These are phyloP conservation scores for Argentina silus DNA, from an alignment of 2,797 vertebrate species.

Conservation along the genomic window DNA sequence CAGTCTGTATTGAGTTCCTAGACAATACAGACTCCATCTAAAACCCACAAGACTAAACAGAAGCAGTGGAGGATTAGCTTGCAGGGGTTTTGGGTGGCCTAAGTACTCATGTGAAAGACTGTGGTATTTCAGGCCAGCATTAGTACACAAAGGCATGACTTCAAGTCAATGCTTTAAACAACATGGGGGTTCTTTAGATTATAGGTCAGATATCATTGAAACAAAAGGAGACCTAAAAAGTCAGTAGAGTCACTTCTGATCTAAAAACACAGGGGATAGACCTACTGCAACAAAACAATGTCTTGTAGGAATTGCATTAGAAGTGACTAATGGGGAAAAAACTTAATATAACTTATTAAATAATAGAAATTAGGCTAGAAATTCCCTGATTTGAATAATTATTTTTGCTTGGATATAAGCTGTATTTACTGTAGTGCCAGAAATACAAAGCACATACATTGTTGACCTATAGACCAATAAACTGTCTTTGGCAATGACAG, in stretches of 20 bases:
- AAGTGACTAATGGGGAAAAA: neutral
- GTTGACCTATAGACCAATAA: neutral
- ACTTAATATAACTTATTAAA: too few relatives aligned
- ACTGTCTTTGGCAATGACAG: neutral
- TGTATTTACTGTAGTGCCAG: neutral
- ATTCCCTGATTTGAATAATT: too few relatives aligned
- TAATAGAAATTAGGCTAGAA: too few relatives aligned
- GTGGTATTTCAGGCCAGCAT: conserved; percentile 21
- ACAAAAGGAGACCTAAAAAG: conserved; percentile 19
- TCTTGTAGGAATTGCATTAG: neutral
- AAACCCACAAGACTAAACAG: conserved; percentile 7
- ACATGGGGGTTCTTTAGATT: neutral
- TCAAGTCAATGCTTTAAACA: conserved; percentile 15
- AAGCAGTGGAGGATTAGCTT: conserved; percentile 12
- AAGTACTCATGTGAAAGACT: neutral
- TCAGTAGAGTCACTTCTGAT: conserved; percentile 24
- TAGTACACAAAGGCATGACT: conserved; percentile 27
- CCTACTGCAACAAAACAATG: neutral
- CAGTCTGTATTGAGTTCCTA: conserved; percentile 28
- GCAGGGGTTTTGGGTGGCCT: conserved; percentile 3
- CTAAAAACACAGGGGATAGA: conserved; percentile 4
- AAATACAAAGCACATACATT: neutral
- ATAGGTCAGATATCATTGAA: conserved; percentile 17
- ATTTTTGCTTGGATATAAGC: neutral
- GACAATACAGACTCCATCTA: neutral